Conservation (phyloP, 2,113 vertebrate genomes). For the Nothobranchius kuhntae region DNA sequence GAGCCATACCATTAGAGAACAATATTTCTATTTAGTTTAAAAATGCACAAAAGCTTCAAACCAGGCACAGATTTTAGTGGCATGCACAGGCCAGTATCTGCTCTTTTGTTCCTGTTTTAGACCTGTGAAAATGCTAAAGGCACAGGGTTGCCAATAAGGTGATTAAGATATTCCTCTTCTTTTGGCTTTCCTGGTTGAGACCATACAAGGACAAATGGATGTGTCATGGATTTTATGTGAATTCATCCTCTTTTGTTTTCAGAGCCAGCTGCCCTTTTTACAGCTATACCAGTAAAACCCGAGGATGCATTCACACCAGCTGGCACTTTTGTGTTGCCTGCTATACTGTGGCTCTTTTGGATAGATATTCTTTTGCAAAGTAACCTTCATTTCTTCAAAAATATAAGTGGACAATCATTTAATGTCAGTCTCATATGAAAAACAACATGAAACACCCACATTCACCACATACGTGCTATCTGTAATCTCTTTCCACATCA, state of each 20-base stretch:
- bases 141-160: conserved; percentile 26
- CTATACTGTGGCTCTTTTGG: conserved; percentile 25
- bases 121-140: conserved; percentile 19
- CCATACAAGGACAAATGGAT: conserved; percentile 46
- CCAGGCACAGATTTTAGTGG: conserved; percentile 14
- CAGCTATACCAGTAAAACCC: conserved; percentile 45
- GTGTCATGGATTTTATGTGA: conserved; percentile 37
- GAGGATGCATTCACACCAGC: conserved; percentile 49
- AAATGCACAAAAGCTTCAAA: neutral
- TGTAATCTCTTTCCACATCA: too few relatives aligned
- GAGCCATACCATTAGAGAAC: conserved; percentile 27
- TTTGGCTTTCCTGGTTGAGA: conserved; percentile 40
- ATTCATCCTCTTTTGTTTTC: conserved; percentile 46
- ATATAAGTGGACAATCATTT: conserved; percentile 39
- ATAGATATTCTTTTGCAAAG: conserved; percentile 43
- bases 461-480: too few relatives aligned
- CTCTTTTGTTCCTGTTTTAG: conserved; percentile 4
- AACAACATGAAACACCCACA: too few relatives aligned
- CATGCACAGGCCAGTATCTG: conserved; percentile 26
- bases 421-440: too few relatives aligned
- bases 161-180: conserved; percentile 41
- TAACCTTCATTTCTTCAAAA: conserved; percentile 49
- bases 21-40: conserved; percentile 20
- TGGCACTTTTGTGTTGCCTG: conserved; percentile 36
- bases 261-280: conserved; percentile 57